These are phyloP conservation scores for Phrynocephalus forsythii DNA, from an alignment of 2,797 vertebrate species.

Conservation along the genomic window DNA sequence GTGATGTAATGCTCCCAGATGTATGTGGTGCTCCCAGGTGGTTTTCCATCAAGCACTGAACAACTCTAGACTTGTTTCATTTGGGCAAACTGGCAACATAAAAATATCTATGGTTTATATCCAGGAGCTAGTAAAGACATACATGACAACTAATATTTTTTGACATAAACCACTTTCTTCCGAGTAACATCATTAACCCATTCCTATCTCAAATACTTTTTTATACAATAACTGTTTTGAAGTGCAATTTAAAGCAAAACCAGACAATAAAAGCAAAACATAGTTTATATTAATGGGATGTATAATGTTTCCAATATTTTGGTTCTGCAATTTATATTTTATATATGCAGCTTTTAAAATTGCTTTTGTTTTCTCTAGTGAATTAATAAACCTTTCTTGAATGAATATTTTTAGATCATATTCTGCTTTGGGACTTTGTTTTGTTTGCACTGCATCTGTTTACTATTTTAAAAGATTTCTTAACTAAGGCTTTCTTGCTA, in stretches of 20 bases:
- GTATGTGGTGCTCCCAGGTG: neutral
- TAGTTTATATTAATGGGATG: neutral
- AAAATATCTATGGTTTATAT: neutral
- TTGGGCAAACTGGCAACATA: neutral
- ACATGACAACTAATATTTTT: neutral
- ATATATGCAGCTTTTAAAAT: neutral
- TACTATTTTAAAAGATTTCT: slow-evolving; percentile 34
- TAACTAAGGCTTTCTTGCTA: slow-evolving; percentile 32
- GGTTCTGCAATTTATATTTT: neutral
- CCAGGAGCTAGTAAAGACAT: neutral
- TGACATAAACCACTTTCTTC: neutral
- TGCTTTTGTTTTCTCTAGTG: neutral
- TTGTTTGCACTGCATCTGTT: slow-evolving; percentile 41
- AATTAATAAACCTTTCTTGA: neutral
- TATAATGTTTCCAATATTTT: neutral
- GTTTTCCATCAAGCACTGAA: neutral
- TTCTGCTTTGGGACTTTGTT: slow-evolving; percentile 1
- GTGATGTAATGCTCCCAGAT: neutral
- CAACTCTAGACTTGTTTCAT: neutral
- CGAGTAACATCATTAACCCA: neutral
- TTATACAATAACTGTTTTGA: neutral
- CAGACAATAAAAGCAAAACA: no score
- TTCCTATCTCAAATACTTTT: neutral
- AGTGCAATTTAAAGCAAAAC: no score
- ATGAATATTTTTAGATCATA: neutral